These are phyloP conservation scores for Drosophila athabasca DNA, from an alignment of 1,140 invertebrate species.

Conservation along the genomic window DNA sequence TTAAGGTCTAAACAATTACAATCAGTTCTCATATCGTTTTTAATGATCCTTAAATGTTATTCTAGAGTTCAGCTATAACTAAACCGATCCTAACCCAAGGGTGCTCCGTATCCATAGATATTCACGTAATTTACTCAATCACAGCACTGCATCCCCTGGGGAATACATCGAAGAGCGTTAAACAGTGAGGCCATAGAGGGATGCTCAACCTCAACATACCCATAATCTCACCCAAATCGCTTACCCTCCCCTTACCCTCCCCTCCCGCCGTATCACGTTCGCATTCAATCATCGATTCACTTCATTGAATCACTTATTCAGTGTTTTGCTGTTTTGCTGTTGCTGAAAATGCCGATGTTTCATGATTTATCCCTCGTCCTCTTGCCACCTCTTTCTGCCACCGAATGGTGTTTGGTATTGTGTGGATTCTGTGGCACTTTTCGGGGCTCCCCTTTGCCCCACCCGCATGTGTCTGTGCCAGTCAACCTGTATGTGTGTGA, in stretches of 20 bases:
- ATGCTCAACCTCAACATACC: neutral
- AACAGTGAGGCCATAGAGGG: slow-evolving; percentile 24
- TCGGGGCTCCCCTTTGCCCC: slow-evolving; percentile 19
- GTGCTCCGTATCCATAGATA: neutral
- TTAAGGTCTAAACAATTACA: too few relatives aligned
- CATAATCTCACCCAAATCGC: slow-evolving; percentile 44
- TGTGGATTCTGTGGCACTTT: slow-evolving; percentile 69
- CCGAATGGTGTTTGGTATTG: slow-evolving; percentile 62
- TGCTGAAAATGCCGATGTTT: slow-evolving; percentile 56
- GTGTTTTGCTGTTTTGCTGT: slow-evolving; percentile 53
- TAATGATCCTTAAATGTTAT: neutral
- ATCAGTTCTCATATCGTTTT: neutral
- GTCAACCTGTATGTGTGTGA: slow-evolving; percentile 13
- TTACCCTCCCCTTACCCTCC: slow-evolving; percentile 13
- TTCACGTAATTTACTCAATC: neutral
- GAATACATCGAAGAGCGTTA: slow-evolving; percentile 23
- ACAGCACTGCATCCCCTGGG: slow-evolving; percentile 9
- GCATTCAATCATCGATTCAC: slow-evolving; percentile 73
- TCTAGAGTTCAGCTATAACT: neutral
- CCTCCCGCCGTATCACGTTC: slow-evolving; percentile 7
- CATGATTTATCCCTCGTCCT: slow-evolving; percentile 29
- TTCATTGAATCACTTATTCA: slow-evolving; percentile 75
- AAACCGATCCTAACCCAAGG: neutral
- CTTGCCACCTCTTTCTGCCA: neutral
- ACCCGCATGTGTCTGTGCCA: neutral